Evolutionary conservation across 2,888 invertebrate genomes (phyloP).

Genomic region (Mongoloraphidia duomilia): DNA sequence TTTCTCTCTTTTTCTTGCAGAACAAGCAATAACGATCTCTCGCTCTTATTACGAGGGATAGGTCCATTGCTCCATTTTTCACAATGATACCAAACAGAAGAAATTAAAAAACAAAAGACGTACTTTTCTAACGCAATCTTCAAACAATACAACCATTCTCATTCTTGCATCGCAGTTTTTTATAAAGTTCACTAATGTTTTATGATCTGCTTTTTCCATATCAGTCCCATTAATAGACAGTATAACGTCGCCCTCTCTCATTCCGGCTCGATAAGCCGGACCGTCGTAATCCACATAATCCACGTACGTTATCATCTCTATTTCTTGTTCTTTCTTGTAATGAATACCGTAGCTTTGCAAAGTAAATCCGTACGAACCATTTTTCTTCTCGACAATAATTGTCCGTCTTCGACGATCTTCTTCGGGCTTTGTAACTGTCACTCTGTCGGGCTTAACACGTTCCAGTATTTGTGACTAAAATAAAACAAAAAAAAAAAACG

Average conservation of each 20-base stretch:
- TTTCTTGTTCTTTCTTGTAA: conserved; percentile 84
- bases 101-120: conserved; percentile 8
- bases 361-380: conserved; percentile 87
- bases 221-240: conserved; percentile 91
- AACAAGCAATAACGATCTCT: too few species aligned
- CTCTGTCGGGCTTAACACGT: conserved; percentile 56
- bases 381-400: conserved; percentile 83
- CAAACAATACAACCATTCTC: conserved; percentile 92
- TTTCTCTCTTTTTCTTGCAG: too few species aligned
- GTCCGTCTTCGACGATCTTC: conserved; percentile 80
- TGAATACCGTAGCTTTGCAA: conserved; percentile 95
- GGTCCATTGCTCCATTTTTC: neutral
- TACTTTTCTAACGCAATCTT: conserved; percentile 90
- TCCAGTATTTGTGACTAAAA: conserved; percentile 50
- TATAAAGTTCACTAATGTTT: conserved; percentile 82
- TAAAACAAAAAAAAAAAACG: conserved; percentile 1
- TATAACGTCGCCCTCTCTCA: conserved; percentile 94
- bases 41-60: too few species aligned
- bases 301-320: conserved; percentile 93
- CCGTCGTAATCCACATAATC: conserved; percentile 91
- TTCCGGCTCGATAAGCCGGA: conserved; percentile 81
- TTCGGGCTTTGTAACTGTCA: conserved; percentile 55
- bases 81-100: neutral
- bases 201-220: conserved; percentile 90
- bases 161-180: conserved; percentile 78